Percentiles rank a stretch among this genome's conserved stretches.
phyloP scores from a whole-genome alignment of 92 coral and sea anemone species.

The Palythoa heliodiscus region DNA sequence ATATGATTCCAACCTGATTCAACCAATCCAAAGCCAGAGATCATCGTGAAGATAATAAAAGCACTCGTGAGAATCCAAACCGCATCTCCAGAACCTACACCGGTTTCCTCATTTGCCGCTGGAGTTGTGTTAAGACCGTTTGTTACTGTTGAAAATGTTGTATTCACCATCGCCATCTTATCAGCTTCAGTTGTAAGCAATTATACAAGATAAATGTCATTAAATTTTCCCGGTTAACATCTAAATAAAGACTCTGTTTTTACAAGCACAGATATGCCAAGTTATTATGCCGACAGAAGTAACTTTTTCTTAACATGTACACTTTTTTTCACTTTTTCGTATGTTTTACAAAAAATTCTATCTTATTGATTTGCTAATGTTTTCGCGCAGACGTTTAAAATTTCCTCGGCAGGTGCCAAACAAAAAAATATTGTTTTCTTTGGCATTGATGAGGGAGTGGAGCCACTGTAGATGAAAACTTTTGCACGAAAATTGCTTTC shows the following conservation, averaged over 20 bases:
- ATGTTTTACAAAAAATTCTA: too few species aligned
- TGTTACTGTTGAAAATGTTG: not conserved
- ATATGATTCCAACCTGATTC: constrained; percentile 70
- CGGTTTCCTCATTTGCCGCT: not conserved
- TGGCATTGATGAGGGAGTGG: not conserved
- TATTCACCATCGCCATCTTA: constrained; percentile 5
- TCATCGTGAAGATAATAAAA: constrained; percentile 88
- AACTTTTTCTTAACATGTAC: too few species aligned
- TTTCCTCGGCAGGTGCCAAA: not conserved
- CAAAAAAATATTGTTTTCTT: not conserved
- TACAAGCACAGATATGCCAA: not conserved
- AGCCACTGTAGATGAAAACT: not conserved
- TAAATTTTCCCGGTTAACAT: not conserved
- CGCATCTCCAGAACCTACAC: constrained; percentile 78
- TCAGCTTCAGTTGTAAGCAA: not conserved
- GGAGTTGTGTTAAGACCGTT: constrained; percentile 22
- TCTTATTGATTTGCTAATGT: too few species aligned
- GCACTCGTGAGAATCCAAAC: constrained; percentile 92
- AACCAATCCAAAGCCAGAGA: constrained; percentile 86
- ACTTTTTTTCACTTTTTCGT: too few species aligned
- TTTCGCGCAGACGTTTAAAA: not conserved
- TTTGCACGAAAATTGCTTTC: not conserved
- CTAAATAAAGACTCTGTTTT: not conserved
- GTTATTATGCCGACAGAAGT: not conserved
- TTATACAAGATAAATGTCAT: not conserved